These are phyloP conservation scores for Saccopteryx leptura DNA, from an alignment of 2,113 vertebrate species.

Conservation along the genomic window DNA sequence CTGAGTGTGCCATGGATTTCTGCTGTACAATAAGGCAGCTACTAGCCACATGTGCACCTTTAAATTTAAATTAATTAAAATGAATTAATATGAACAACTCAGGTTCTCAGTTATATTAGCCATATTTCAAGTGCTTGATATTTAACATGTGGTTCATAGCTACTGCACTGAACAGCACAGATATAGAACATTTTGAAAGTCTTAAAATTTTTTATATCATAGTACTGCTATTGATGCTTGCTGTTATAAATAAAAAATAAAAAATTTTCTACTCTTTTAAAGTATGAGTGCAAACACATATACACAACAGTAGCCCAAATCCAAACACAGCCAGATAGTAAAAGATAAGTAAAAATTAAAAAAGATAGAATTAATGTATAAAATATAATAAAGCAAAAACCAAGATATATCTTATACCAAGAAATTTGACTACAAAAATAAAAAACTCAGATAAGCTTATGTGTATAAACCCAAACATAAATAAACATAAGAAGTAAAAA, in stretches of 20 bases:
- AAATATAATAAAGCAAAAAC: not conserved
- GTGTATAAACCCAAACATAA: not conserved
- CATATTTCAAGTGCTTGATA: not conserved
- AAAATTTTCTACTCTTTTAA: not conserved
- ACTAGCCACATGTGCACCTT: not conserved
- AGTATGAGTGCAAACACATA: not conserved
- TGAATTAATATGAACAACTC: not conserved
- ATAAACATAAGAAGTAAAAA: not conserved
- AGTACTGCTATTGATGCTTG: not conserved
- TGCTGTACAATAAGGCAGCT: not conserved
- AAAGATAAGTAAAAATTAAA: not conserved
- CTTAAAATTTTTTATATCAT: not conserved
- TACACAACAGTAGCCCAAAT: not conserved
- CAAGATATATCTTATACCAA: not conserved
- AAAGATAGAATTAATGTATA: constrained; percentile 14
- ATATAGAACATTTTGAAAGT: not conserved
- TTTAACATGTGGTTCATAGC: not conserved
- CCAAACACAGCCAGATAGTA: not conserved
- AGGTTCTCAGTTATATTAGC: not conserved
- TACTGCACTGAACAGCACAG: not conserved
- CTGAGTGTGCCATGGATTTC: not conserved
- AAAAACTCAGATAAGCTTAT: not conserved
- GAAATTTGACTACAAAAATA: not conserved
- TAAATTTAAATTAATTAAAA: constrained; percentile 6
- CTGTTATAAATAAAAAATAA: not conserved